These are phyloP conservation scores for Plectus sambesii DNA, from an alignment of 1,140 invertebrate species.

Conservation along the genomic window DNA sequence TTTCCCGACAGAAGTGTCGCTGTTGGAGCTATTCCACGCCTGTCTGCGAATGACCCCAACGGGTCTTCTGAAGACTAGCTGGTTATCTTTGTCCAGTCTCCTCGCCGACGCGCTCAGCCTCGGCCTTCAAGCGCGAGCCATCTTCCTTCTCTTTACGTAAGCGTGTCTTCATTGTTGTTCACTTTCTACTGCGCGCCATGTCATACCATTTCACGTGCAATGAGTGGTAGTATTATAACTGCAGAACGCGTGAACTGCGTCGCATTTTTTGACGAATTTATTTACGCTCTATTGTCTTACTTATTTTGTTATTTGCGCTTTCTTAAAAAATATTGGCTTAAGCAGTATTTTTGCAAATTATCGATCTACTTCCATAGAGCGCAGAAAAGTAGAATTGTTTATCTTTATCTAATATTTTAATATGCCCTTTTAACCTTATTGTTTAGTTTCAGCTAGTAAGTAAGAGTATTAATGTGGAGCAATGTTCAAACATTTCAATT, in stretches of 20 bases:
- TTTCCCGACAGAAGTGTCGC: conserved; percentile 54
- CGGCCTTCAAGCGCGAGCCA: conserved; percentile 60
- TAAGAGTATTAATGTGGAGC: no score
- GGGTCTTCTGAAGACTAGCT: conserved; percentile 64
- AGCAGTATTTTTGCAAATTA: no score
- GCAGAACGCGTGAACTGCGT: no score
- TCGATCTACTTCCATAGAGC: no score
- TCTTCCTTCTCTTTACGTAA: conserved; percentile 65
- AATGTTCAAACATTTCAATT: conserved; percentile 23
- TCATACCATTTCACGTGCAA: no score
- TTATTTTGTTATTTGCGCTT: conserved; percentile 6
- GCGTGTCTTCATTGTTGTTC: no score
- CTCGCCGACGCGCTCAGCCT: conserved; percentile 61
- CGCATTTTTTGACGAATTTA: conserved; percentile 13
- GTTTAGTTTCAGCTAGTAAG: conserved; percentile 8
- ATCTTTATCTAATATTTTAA: no score
- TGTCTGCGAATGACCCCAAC: conserved; percentile 59
- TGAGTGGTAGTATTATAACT: no score
- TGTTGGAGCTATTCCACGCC: conserved; percentile 58
- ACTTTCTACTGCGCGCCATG: no score
- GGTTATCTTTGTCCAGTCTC: conserved; percentile 64
- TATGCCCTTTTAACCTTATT: conserved; percentile 14
- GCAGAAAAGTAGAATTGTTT: no score
- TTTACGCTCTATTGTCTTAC: conserved; percentile 6
- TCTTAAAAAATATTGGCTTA: conserved; percentile 5